Base-by-base conservation (phyloP, 1,140 invertebrate species). In the Limonius californicus region DNA sequence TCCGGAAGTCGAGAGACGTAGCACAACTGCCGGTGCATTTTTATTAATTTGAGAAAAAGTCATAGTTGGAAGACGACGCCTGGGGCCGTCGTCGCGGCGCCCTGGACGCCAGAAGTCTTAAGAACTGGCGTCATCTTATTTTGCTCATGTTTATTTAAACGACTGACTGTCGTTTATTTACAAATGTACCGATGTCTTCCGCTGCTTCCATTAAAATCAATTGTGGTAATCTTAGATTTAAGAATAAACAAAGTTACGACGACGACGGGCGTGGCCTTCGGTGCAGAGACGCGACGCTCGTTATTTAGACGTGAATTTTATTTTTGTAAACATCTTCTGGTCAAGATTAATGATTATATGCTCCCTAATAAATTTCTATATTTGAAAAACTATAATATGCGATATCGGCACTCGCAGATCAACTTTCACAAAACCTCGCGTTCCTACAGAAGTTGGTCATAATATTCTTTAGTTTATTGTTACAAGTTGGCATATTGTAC, bases 21-120 rank as follows among this genome's bases (percentile, higher is more conserved):
- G 47, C 39, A 62, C 59, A 45, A 39, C 61, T 30, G 56, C 61
- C 57, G 56, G 61, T 65, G 68, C 66, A 70, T 69, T 69, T 65
- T 65, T 69, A 69, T 69, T 69, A 69, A 69, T 69, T 69, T 69
- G 62, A 62, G 60, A 67, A 69, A 69, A 69, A 69, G 59, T 61
- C 57, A 57, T 64, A 65, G 64, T 63, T 63, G 53, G 61, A 50
- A 43, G 64, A 66, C 57, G 64, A 62, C 64, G 64, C 57, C 56
- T 45, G 61, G 23, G 56, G 50, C 62, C 60, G 68, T 55, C 68
- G 66, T 60, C 68, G 54, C 62, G 62, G 61, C 65, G 60, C 57
- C 60, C 56, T 58, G 65, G 65, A 67, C 68, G 68, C 68, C 68
- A 65, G 47, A 65, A 69, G 57, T 69, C 64, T 57, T 61, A 65